These are phyloP conservation scores for Alviniconcha marisindica DNA, from an alignment of 1,140 invertebrate species.

Conservation along the genomic window DNA sequence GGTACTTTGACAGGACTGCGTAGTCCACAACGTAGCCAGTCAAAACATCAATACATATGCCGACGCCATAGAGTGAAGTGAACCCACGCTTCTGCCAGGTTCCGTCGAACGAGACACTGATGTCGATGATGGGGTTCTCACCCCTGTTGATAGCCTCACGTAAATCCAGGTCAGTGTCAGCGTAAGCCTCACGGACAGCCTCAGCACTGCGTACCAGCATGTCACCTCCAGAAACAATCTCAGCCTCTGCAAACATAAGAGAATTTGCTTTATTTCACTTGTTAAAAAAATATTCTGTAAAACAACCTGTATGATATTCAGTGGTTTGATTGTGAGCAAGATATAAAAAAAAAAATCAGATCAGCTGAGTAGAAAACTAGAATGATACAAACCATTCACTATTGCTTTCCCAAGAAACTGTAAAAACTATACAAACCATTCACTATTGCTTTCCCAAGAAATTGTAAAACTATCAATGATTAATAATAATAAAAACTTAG, in stretches of 20 bases:
- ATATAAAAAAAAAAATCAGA: too few relatives aligned
- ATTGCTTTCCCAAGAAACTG: too few relatives aligned
- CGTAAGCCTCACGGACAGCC: background rate
- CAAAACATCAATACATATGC: slow-evolving; percentile 15
- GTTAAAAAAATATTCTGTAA: too few relatives aligned
- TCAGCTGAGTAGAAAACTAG: too few relatives aligned
- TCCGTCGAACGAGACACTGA: slow-evolving; percentile 12
- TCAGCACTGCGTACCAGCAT: background rate
- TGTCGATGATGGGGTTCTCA: background rate
- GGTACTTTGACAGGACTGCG: slow-evolving; percentile 10
- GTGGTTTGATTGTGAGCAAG: too few relatives aligned
- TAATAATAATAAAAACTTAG: too few relatives aligned
- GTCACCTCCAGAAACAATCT: background rate
- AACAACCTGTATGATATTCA: too few relatives aligned
- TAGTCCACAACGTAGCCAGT: background rate
- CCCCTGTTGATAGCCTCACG: background rate
- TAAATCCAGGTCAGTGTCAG: background rate
- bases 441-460: too few relatives aligned
- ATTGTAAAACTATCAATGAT: too few relatives aligned
- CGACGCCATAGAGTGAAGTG: background rate
- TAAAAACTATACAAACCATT: too few relatives aligned
- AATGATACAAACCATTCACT: too few relatives aligned
- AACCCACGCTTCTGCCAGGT: slow-evolving; percentile 34
- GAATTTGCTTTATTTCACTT: too few relatives aligned
- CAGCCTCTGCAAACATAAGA: background rate